A percentile compares a stretch with the other conserved stretches of the same genome.
Evolutionary conservation across 2,797 vertebrate species (phyloP).

Genomic region (Tenualosa ilisha): DNA sequence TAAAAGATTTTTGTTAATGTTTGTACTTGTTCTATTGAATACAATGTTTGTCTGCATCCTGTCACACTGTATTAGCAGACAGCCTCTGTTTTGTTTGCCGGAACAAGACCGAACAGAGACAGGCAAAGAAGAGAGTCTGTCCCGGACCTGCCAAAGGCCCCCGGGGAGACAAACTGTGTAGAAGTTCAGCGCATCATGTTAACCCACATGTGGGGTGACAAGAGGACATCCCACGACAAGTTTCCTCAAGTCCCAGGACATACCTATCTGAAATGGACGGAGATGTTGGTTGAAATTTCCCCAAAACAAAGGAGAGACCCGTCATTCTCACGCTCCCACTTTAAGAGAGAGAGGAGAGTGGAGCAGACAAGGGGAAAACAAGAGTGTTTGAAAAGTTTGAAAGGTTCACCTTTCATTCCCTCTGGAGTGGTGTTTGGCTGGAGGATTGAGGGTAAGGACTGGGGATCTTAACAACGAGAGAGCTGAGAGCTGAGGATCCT

Average conservation of each 20-base stretch:
- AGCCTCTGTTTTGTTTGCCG: background rate
- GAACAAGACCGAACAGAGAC: background rate
- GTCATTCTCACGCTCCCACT: background rate
- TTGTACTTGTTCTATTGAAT: background rate
- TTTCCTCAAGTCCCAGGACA: conserved; percentile 36
- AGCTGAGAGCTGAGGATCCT: conserved; percentile 12
- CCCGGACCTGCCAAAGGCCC: background rate
- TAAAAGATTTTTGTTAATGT: background rate
- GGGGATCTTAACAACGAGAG: conserved; percentile 20
- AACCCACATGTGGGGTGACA: conserved; percentile 3
- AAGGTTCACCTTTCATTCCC: background rate
- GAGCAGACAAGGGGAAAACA: background rate
- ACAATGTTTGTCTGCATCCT: background rate
- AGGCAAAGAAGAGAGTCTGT: background rate
- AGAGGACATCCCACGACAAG: conserved; percentile 27
- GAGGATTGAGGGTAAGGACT: background rate
- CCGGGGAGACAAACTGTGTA: background rate
- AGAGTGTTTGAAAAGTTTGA: background rate
- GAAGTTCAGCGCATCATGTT: background rate
- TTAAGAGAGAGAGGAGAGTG: background rate
- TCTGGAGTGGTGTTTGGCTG: background rate
- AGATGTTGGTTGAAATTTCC: background rate
- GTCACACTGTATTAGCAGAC: background rate
- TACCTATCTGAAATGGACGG: background rate
- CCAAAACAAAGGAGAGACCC: background rate